Percentiles rank a stretch among this genome's conserved stretches.
Evolutionary conservation across 2,888 invertebrate species (phyloP).

Genomic region (Epinotia ramella): DNA sequence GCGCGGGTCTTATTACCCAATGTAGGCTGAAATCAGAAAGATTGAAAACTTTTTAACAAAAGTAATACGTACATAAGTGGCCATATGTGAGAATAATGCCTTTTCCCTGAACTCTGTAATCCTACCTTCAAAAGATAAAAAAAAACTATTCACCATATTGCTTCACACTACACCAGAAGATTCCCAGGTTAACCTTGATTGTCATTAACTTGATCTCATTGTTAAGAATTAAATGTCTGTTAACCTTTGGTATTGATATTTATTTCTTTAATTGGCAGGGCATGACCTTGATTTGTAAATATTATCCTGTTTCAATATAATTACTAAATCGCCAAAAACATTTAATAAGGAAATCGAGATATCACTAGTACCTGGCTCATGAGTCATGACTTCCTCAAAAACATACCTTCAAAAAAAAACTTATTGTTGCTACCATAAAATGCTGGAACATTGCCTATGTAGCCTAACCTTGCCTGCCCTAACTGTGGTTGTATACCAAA

Average conservation of each 20-base stretch:
- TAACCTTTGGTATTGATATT: background rate
- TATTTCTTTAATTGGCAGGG: background rate
- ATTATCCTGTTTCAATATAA: background rate
- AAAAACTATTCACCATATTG: background rate
- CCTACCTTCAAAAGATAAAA: conserved; percentile 17
- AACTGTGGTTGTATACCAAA: too few relatives aligned
- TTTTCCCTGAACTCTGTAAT: background rate
- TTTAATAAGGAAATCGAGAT: background rate
- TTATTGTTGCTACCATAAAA: background rate
- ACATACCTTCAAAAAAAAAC: background rate
- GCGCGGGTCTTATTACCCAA: background rate
- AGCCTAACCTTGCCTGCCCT: too few relatives aligned
- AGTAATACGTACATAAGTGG: background rate
- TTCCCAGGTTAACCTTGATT: background rate
- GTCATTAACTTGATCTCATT: background rate
- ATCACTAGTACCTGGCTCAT: background rate
- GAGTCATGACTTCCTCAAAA: background rate
- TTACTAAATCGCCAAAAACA: background rate
- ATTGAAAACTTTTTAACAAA: background rate
- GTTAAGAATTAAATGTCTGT: background rate
- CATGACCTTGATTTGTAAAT: background rate
- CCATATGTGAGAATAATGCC: background rate
- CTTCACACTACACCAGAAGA: background rate
- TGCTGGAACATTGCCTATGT: background rate
- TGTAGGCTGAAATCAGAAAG: too few relatives aligned